Evolutionary conservation across 2,797 vertebrate species (phyloP).

Genomic region (Chlorospingus flavigularis): DNA sequence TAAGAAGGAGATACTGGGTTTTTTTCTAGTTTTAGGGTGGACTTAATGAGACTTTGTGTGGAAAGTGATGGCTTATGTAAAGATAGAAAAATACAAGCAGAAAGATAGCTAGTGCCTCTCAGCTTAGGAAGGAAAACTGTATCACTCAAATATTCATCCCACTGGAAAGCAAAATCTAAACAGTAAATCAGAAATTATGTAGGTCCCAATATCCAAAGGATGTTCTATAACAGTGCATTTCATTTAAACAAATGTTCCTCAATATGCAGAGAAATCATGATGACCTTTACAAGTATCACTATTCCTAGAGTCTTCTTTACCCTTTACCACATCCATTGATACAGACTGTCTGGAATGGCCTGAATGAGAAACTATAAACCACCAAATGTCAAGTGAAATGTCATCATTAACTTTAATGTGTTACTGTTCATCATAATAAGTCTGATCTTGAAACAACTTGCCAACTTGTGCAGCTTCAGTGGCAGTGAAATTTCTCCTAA

Average conservation of each 20-base stretch:
- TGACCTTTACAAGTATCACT: slow-evolving; percentile 52
- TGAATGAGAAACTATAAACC: slow-evolving; percentile 35
- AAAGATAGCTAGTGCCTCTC: not conserved
- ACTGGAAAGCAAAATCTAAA: not conserved
- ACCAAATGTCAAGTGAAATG: slow-evolving; percentile 57
- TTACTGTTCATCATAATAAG: slow-evolving; percentile 6
- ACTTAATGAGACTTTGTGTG: not conserved
- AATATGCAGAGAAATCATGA: slow-evolving; percentile 38
- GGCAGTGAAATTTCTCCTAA: not conserved
- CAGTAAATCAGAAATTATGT: not conserved
- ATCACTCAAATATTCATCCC: not conserved
- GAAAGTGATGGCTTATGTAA: not conserved
- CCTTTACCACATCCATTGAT: slow-evolving; percentile 40
- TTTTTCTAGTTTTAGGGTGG: not conserved
- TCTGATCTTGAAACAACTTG: slow-evolving; percentile 27
- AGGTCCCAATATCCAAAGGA: not conserved
- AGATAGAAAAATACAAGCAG: not conserved
- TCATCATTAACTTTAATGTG: slow-evolving; percentile 46
- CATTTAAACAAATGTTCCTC: slow-evolving; percentile 45
- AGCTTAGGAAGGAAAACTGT: not conserved
- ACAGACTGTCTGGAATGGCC: slow-evolving; percentile 4
- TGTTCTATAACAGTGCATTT: slow-evolving; percentile 1
- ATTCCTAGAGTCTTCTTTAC: slow-evolving; percentile 33
- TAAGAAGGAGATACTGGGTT: not conserved
- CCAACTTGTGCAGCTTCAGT: not conserved